Conservation (phyloP, 1,140 invertebrate species). For the Micrasema minimum region DNA sequence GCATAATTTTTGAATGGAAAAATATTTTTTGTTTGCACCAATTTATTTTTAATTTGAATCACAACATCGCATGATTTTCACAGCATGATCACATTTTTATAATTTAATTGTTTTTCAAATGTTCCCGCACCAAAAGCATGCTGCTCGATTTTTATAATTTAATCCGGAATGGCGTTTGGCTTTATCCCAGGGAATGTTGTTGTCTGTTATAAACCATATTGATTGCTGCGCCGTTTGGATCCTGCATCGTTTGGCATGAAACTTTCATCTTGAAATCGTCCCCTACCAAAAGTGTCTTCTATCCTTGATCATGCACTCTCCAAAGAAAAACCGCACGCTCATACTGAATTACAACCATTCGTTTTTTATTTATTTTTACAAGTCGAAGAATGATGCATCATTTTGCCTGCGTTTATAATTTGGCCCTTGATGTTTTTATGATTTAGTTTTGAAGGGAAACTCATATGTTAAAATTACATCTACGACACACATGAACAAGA, state of each 20-base stretch:
- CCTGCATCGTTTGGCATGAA: too few species aligned
- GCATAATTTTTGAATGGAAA: not conserved
- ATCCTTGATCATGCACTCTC: constrained; percentile 5
- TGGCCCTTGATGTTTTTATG: constrained; percentile 19
- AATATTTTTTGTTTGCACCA: too few species aligned
- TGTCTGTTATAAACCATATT: not conserved
- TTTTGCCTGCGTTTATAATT: constrained; percentile 16
- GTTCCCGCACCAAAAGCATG: too few species aligned
- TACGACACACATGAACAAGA: constrained; percentile 35
- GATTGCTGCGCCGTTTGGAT: too few species aligned
- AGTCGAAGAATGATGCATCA: constrained; percentile 19
- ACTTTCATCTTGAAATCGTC: too few species aligned
- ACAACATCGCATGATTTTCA: too few species aligned
- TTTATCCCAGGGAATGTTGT: constrained; percentile 6
- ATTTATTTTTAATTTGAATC: too few species aligned
- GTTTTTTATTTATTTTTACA: constrained; percentile 1
- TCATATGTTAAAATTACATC: constrained; percentile 6
- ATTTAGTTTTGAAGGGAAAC: too few species aligned
- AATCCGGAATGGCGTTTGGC: not conserved
- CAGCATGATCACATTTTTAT: too few species aligned
- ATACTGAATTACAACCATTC: too few species aligned
- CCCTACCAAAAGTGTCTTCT: not conserved
- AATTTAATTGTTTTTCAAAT: too few species aligned
- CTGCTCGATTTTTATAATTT: constrained; percentile 1
- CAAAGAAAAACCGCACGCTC: too few species aligned